Conservation (phyloP, 1,140 invertebrate genomes). For the Papilio polyxenes region DNA sequence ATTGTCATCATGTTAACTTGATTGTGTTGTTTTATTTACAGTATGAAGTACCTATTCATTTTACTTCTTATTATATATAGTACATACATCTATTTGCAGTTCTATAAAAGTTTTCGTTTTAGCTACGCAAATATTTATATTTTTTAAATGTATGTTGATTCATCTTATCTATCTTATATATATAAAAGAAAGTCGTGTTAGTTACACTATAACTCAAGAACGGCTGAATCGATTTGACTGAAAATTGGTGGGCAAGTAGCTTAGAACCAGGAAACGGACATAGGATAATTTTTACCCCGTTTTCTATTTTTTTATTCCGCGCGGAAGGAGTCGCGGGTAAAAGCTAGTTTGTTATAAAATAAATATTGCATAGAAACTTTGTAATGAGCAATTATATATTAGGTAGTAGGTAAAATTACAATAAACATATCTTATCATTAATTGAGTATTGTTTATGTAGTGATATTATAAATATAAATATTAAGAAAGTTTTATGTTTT, state of each 20-base stretch:
- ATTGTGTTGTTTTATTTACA: not conserved
- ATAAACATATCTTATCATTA: not conserved
- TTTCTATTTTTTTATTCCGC: too few species aligned
- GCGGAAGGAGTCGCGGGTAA: too few species aligned
- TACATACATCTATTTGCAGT: not conserved
- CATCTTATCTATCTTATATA: too few species aligned
- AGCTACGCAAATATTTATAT: not conserved
- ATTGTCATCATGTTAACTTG: conserved; percentile 10
- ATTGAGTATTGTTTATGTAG: not conserved
- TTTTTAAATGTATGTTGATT: too few species aligned
- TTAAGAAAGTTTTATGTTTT: not conserved
- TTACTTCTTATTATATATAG: not conserved
- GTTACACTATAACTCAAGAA: too few species aligned
- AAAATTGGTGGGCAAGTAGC: too few species aligned
- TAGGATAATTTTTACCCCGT: too few species aligned
- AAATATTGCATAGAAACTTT: conserved; percentile 7
- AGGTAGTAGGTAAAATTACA: not conserved
- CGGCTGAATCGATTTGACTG: too few species aligned
- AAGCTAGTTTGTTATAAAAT: not conserved
- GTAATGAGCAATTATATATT: not conserved
- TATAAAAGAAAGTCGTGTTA: too few species aligned
- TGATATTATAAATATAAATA: not conserved
- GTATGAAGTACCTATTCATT: not conserved
- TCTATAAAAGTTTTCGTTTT: not conserved
- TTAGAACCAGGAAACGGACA: too few species aligned